Evolutionary conservation across 1,140 invertebrate genomes (phyloP).

Genomic region (Teleogryllus occipitalis): DNA sequence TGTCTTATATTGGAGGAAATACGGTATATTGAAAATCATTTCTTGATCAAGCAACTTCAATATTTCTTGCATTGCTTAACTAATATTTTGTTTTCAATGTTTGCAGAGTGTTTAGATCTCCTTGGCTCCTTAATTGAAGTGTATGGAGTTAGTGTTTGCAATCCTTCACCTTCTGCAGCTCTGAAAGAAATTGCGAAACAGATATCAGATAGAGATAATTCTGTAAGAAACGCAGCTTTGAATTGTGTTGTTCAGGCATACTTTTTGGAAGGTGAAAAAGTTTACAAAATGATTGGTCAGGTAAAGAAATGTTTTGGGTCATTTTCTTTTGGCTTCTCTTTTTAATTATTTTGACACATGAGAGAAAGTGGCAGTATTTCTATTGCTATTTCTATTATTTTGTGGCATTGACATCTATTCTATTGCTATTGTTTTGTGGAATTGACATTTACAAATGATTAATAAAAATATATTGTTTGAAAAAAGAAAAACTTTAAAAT

Average conservation of each 20-base stretch:
- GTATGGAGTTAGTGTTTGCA: conserved; percentile 78
- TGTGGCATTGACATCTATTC: no score
- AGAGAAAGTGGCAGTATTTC: no score
- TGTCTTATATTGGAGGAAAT: no score
- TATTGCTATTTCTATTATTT: no score
- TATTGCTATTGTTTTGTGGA: no score
- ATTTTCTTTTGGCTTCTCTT: neutral
- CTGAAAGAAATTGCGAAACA: conserved; percentile 88
- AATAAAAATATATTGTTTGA: no score
- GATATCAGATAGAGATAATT: conserved; percentile 91
- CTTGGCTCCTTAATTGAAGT: conserved; percentile 77
- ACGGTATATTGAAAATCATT: no score
- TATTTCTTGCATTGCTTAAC: no score
- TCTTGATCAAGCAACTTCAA: no score
- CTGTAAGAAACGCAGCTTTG: conserved; percentile 89
- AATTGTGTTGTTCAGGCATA: conserved; percentile 90
- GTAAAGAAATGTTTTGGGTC: conserved; percentile 38
- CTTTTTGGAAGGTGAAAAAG: conserved; percentile 79
- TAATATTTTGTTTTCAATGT: conserved; percentile 12
- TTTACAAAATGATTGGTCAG: conserved; percentile 87
- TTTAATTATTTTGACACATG: neutral
- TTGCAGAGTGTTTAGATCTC: conserved; percentile 84
- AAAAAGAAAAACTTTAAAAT: no score
- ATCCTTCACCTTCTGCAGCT: conserved; percentile 63
- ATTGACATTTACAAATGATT: no score